Percentiles rank a stretch among this genome's conserved stretches.
These are phyloP conservation scores for Montipora capricornis DNA, from an alignment of 64 coral and sea anemone genomes.

Conservation along the genomic window DNA sequence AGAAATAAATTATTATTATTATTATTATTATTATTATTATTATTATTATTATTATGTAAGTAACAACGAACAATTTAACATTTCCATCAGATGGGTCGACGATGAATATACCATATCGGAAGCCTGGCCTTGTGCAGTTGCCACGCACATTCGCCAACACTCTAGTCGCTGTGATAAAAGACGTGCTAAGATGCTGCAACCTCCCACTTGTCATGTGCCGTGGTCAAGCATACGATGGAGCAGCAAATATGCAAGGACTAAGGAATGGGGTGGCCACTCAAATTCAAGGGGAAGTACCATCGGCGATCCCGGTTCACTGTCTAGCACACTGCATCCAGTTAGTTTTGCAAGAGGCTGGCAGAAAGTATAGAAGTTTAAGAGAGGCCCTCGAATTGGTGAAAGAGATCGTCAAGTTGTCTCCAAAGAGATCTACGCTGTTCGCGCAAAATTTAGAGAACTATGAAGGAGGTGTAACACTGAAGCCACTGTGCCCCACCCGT, in stretches of 20 bases:
- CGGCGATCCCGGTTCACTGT: slow-evolving; percentile 49
- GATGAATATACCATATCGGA: slow-evolving; percentile 60
- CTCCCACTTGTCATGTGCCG: slow-evolving; percentile 39
- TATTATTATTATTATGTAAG: not conserved
- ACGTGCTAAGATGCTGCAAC: slow-evolving; percentile 37
- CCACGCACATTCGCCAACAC: slow-evolving; percentile 46
- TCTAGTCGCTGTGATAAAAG: slow-evolving; percentile 46
- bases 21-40: too few relatives aligned
- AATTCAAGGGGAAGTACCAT: slow-evolving; percentile 50
- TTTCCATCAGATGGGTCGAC: slow-evolving; percentile 27
- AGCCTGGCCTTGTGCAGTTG: slow-evolving; percentile 38
- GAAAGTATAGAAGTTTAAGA: not conserved
- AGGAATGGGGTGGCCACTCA: slow-evolving; percentile 50
- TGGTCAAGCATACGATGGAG: slow-evolving; percentile 67
- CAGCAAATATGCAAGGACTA: slow-evolving; percentile 68
- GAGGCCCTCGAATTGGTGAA: too few relatives aligned
- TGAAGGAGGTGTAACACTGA: too few relatives aligned
- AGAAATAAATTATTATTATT: too few relatives aligned
- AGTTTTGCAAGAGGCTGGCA: slow-evolving; percentile 11
- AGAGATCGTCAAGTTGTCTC: too few relatives aligned
- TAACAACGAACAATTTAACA: slow-evolving; percentile 30
- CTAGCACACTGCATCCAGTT: slow-evolving; percentile 47
- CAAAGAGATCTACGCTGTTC: too few relatives aligned
- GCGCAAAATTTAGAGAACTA: too few relatives aligned
- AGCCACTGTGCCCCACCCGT: too few relatives aligned